Percentiles rank a stretch among this genome's conserved stretches.
Conservation (phyloP, 2,797 vertebrate genomes). For the Geotria australis region DNA sequence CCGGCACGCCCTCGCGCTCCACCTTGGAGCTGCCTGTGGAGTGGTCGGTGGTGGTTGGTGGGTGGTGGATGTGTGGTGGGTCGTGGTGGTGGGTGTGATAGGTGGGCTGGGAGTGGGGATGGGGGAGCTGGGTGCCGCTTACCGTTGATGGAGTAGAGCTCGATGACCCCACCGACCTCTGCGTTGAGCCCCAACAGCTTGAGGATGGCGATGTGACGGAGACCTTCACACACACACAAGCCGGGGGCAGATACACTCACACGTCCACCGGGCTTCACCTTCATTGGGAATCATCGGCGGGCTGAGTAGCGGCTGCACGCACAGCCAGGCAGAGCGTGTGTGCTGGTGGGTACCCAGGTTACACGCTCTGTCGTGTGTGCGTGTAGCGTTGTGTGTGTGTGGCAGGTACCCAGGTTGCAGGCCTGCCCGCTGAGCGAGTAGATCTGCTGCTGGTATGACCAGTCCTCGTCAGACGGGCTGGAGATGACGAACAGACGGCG, state of each 20-base stretch:
- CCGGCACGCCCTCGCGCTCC: conserved; percentile 57
- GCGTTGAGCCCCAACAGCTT: conserved; percentile 48
- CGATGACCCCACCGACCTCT: conserved; percentile 52
- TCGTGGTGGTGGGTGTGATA: too few species aligned
- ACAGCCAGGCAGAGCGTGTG: too few species aligned
- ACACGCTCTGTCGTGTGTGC: too few species aligned
- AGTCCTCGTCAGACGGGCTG: conserved; percentile 69
- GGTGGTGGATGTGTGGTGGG: too few species aligned
- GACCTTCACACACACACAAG: conserved; percentile 19
- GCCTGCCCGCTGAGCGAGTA: conserved; percentile 66
- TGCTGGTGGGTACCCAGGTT: too few species aligned
- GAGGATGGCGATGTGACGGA: conserved; percentile 67
- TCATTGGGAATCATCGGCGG: too few species aligned
- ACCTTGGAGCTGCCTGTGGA: conserved; percentile 38
- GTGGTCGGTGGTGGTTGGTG: too few species aligned
- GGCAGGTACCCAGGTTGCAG: conserved; percentile 70
- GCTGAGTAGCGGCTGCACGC: too few species aligned
- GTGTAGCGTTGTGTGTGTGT: too few species aligned
- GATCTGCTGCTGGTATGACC: conserved; percentile 94
- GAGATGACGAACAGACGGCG: conserved; percentile 79
- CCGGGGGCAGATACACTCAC: too few species aligned
- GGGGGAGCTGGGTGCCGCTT: conserved; percentile 6
- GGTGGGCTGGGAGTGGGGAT: background rate
- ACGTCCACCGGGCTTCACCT: too few species aligned
- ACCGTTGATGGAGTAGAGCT: conserved; percentile 91